Base-by-base conservation (phyloP, 35 echinoderm and acorn worm genomes). In the Stichopus chloronotus region DNA sequence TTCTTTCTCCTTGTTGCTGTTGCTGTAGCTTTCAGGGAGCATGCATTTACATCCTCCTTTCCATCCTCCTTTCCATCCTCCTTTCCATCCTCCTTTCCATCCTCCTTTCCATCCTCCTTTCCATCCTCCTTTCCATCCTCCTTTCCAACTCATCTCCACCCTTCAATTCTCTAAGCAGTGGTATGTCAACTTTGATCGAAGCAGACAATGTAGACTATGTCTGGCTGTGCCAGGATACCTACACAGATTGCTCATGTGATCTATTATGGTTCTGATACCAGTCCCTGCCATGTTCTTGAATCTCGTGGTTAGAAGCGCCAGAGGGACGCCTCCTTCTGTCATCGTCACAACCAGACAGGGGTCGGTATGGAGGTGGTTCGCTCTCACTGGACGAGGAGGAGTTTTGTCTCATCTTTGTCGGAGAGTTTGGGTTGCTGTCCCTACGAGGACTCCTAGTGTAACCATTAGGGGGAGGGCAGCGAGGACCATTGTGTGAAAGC, bases 321-420 rank as follows among this genome's bases (percentile, higher is more conserved):
- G 86, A 88, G 8, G 86, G 86, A 16, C 80, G 80, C 22, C 86
- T 88, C 61, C 86, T 60, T 7, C 86, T 55, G 12, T 61, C 55
- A 17, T 88, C 86, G 13, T 88, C 86, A 21, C 9, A 21, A 52
- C 16, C 11, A 19, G 86, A 88, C 9, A 88, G 58, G 6, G 86
- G 86, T 5, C 58, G 86, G 52, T 88, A 88, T 6, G 86, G 86
- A 23, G 86, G 86, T 22, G 86, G 57, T 69, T 88, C 57, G 22
- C 86, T 88, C 4, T 63, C 86, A 25, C 86, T 88, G 6, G 86
- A 88, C n/a, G 86, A 88, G 5, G 86, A 88, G 20, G 86, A 88
- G 86, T 61, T 63, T 23, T 68, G 86, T 58, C 86, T 88, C 86
- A 22, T 88, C 86, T 88, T 88, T 2, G 25, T 30, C 3, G 86